Percentiles rank a stretch among this genome's conserved stretches.
Conservation (phyloP, 2,888 invertebrate genomes). For the Cactoblastis cactorum region DNA sequence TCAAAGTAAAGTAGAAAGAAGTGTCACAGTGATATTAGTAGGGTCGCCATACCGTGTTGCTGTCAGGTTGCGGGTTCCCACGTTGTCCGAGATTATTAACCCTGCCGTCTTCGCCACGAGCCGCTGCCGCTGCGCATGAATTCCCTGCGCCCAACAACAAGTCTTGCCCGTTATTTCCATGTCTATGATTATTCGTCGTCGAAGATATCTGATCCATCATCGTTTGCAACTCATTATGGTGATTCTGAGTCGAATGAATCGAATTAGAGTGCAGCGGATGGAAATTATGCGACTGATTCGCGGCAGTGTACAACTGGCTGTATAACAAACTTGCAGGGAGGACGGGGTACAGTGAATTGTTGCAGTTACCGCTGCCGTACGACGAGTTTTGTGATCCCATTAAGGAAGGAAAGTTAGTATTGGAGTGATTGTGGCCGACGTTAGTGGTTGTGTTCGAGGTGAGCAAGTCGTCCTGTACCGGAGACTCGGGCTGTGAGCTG, state of each 20-base stretch:
- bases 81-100: conserved; percentile 76
- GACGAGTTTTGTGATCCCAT: conserved; percentile 81
- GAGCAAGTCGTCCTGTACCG: conserved; percentile 87
- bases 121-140: conserved; percentile 79
- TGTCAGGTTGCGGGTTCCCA: conserved; percentile 81
- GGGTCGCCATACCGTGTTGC: conserved; percentile 88
- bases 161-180: conserved; percentile 62
- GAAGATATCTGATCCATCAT: conserved; percentile 88
- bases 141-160: conserved; percentile 78
- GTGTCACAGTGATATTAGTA: conserved; percentile 74
- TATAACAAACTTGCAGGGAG: conserved; percentile 90
- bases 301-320: conserved; percentile 90
- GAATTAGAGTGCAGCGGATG: conserved; percentile 84
- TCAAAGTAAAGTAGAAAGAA: conserved; percentile 32
- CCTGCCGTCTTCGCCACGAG: conserved; percentile 78
- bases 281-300: conserved; percentile 86
- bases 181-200: conserved; percentile 79
- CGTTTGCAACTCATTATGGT: conserved; percentile 85
- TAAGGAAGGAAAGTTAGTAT: conserved; percentile 82
- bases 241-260: conserved; percentile 81
- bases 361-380: conserved; percentile 82
- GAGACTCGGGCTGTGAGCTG: conserved; percentile 90
- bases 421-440: conserved; percentile 79
- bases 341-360: conserved; percentile 87
- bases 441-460: conserved; percentile 81